phyloP scores from a whole-genome alignment of 2,797 vertebrate species.

The Typhlichthys subterraneus region DNA sequence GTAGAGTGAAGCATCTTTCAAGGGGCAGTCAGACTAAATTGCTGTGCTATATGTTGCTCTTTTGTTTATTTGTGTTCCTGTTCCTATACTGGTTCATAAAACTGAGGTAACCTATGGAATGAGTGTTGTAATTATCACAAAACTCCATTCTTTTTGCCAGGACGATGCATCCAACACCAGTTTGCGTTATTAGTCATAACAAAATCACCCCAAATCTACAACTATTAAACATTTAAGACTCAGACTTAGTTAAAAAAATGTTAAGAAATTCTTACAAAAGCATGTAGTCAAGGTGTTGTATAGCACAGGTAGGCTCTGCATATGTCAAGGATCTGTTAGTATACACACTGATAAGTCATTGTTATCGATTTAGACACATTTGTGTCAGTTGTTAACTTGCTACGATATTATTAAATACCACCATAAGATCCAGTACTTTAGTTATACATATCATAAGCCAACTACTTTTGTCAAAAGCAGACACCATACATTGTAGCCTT shows the following conservation, averaged over 20 bases:
- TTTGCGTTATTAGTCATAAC: neutral
- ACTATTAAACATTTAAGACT: neutral
- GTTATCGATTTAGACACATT: no score
- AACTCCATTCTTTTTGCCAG: constrained; percentile 27
- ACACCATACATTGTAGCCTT: neutral
- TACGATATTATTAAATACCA: no score
- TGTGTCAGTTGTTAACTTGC: no score
- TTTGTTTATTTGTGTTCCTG: constrained; percentile 92
- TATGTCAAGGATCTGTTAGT: neutral
- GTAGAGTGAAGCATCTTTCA: constrained; percentile 89
- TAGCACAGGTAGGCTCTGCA: no score
- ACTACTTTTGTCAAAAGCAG: no score
- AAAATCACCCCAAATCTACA: no score
- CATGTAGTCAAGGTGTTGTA: neutral
- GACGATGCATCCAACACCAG: constrained; percentile 9
- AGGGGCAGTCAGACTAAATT: constrained; percentile 94
- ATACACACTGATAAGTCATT: neutral
- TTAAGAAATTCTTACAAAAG: neutral
- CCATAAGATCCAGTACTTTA: no score
- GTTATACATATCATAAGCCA: no score
- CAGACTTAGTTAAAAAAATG: constrained; percentile 1
- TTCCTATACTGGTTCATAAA: constrained; percentile 94
- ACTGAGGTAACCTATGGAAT: constrained; percentile 71
- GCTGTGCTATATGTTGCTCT: constrained; percentile 94
- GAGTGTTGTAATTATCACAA: constrained; percentile 7